These are phyloP conservation scores for Acanthococcus lagerstroemiae DNA, from an alignment of 2,888 invertebrate species.

Conservation along the genomic window DNA sequence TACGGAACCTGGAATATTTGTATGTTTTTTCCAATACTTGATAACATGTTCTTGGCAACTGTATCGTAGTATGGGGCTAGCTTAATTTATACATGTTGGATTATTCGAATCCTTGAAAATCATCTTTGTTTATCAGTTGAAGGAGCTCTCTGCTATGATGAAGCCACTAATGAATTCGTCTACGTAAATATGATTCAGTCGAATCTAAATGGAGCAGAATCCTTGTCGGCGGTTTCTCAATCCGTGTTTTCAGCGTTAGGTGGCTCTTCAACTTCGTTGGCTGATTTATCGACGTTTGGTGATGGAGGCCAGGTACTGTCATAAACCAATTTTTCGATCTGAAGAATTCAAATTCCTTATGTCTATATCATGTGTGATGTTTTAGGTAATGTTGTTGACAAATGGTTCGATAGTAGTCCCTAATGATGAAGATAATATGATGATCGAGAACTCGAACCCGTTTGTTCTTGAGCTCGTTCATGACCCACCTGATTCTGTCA, in stretches of 20 bases:
- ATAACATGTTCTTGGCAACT: no score
- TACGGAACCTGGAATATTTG: no score
- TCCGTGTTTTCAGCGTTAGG: neutral
- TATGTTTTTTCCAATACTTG: no score
- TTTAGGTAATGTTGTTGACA: slow-evolving; percentile 15
- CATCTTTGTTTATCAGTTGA: slow-evolving; percentile 2
- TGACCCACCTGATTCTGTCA: slow-evolving; percentile 1
- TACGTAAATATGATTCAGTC: slow-evolving; percentile 19
- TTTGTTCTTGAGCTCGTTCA: slow-evolving; percentile 12
- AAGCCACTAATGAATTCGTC: slow-evolving; percentile 8
- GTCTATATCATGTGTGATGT: neutral
- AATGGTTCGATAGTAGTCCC: slow-evolving; percentile 13
- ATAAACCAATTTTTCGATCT: neutral
- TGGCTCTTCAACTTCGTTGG: neutral
- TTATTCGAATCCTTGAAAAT: neutral
- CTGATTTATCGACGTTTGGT: slow-evolving; percentile 1
- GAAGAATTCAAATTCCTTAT: no score
- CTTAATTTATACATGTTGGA: neutral
- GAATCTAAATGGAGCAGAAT: neutral
- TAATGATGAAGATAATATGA: slow-evolving; percentile 9
- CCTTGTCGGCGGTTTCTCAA: neutral
- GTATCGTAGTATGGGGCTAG: neutral
- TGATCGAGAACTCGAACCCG: slow-evolving; percentile 1
- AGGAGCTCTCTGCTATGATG: slow-evolving; percentile 17
- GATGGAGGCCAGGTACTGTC: slow-evolving; percentile 9